Percentiles rank a stretch among this genome's conserved stretches.
Evolutionary conservation across 2,888 invertebrate species (phyloP).

Genomic region (Mactromeris polynyma): DNA sequence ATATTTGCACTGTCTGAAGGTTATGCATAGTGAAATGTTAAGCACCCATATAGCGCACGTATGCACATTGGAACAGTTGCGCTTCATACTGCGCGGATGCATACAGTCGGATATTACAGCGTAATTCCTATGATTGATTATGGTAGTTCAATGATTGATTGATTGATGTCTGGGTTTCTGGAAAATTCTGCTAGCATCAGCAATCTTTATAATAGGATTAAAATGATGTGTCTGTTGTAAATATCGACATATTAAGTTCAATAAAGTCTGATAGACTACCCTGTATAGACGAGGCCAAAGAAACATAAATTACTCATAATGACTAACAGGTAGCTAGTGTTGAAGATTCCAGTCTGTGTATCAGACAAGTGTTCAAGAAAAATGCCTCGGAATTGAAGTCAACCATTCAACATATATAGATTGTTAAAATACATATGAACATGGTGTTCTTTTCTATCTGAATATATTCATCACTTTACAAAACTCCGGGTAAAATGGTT

Average conservation of each 20-base stretch:
- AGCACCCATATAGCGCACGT: background rate
- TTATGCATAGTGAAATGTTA: too few species aligned
- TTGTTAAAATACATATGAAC: too few species aligned
- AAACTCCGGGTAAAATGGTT: too few species aligned
- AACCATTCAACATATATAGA: too few species aligned
- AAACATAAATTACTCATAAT: background rate
- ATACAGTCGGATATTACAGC: background rate
- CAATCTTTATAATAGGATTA: slow-evolving; percentile 18
- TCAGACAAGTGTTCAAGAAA: too few species aligned
- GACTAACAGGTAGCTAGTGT: too few species aligned
- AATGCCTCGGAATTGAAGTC: too few species aligned
- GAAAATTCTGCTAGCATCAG: slow-evolving; percentile 11
- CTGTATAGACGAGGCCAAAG: background rate
- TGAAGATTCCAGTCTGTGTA: too few species aligned
- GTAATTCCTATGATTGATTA: background rate
- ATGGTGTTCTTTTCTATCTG: too few species aligned
- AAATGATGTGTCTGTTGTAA: background rate
- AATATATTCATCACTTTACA: too few species aligned
- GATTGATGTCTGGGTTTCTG: background rate
- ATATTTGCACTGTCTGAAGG: background rate
- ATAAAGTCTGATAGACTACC: background rate
- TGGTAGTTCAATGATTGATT: background rate
- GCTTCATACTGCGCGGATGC: background rate
- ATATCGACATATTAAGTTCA: slow-evolving; percentile 3
- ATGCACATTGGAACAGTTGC: background rate